These are phyloP conservation scores for Chromoteleia sp. DNA, from an alignment of 2,888 invertebrate species.

Conservation along the genomic window DNA sequence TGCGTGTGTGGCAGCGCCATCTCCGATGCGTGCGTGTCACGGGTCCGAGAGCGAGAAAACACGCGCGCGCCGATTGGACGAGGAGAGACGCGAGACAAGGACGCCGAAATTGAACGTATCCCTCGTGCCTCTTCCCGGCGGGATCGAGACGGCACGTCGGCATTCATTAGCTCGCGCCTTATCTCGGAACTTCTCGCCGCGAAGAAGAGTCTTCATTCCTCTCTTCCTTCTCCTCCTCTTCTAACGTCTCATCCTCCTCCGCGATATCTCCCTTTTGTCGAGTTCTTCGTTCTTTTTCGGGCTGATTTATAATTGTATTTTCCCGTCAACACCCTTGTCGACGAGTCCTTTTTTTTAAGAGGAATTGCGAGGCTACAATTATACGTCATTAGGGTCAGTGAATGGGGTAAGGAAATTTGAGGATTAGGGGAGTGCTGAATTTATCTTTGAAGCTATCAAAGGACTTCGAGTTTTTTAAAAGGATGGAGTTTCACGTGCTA, in stretches of 20 bases:
- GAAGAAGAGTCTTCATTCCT: conserved; percentile 65
- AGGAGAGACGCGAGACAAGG: conserved; percentile 56
- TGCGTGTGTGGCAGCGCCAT: conserved; percentile 45
- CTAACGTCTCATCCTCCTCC: conserved; percentile 9
- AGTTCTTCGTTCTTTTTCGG: conserved; percentile 70
- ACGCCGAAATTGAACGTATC: conserved; percentile 45
- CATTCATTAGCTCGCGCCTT: conserved; percentile 79
- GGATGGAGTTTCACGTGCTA: too few relatives aligned
- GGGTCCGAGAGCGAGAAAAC: conserved; percentile 37
- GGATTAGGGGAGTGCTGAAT: conserved; percentile 2
- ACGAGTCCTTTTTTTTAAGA: conserved; percentile 21
- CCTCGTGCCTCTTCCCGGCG: conserved; percentile 62
- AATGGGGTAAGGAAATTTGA: conserved; percentile 36
- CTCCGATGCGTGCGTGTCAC: conserved; percentile 45
- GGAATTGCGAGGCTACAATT: conserved; percentile 37
- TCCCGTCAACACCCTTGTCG: conserved; percentile 62
- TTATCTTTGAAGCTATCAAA: too few relatives aligned
- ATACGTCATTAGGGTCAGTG: conserved; percentile 55
- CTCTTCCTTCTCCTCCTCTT: conserved; percentile 62
- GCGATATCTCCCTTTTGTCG: conserved; percentile 68
- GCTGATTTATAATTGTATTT: conserved; percentile 67
- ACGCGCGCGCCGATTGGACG: conserved; percentile 31
- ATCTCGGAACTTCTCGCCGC: conserved; percentile 73
- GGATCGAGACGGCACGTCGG: conserved; percentile 77
- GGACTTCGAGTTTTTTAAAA: too few relatives aligned